Percentiles rank a stretch among this genome's conserved stretches.
phyloP scores from a whole-genome alignment of 2,113 vertebrate species.

The Heterotis niloticus region DNA sequence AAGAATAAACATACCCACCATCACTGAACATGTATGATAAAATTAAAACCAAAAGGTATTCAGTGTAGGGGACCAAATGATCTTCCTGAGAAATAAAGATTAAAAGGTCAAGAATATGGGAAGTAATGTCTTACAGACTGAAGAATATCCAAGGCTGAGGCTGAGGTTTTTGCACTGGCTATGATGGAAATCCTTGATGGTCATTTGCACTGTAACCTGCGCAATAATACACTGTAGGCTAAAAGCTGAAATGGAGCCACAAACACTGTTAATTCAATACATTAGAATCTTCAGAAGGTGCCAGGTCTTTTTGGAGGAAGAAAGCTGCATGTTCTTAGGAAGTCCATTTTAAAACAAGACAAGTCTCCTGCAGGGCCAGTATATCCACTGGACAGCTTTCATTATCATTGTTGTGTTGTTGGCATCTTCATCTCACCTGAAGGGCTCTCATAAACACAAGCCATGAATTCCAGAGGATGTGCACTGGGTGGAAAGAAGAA shows the following conservation, averaged over 20 bases:
- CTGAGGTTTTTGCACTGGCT: neutral
- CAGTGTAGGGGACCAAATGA: too few species aligned
- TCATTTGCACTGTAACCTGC: too few species aligned
- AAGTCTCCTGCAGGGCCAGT: neutral
- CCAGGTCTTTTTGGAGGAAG: neutral
- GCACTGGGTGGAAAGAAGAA: constrained; percentile 1
- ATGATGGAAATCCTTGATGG: neutral
- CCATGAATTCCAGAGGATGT: constrained; percentile 9
- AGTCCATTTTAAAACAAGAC: constrained; percentile 5
- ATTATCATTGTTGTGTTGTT: constrained; percentile 26
- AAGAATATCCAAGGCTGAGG: neutral
- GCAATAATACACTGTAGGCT: too few species aligned
- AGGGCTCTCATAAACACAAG: constrained; percentile 13
- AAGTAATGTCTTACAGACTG: constrained; percentile 5
- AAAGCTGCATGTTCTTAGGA: neutral
- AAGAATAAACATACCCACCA: constrained; percentile 1
- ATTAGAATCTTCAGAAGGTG: neutral
- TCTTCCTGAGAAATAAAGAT: neutral
- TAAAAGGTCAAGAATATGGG: neutral
- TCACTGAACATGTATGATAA: neutral
- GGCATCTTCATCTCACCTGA: constrained; percentile 19
- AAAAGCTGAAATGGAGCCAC: too few species aligned
- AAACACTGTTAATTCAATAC: too few species aligned
- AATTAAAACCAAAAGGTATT: neutral
- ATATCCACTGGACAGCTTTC: constrained; percentile 3